Percentiles rank a stretch among this genome's conserved stretches.
Evolutionary conservation across 2,888 invertebrate genomes (phyloP).

Genomic region (Drosophila nigricruria): DNA sequence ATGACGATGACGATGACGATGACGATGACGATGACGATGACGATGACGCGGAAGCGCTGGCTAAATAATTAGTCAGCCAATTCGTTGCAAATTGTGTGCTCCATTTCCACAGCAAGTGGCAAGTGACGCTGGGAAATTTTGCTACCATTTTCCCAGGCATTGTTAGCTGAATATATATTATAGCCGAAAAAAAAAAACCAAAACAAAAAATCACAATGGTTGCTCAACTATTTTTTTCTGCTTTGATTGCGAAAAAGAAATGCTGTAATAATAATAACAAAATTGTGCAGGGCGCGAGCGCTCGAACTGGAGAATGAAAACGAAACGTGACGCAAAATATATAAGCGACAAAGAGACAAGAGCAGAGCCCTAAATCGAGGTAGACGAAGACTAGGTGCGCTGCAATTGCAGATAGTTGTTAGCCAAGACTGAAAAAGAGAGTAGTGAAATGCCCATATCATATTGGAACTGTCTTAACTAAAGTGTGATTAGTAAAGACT

Average conservation of each 20-base stretch:
- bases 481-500: neutral
- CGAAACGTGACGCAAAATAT: conserved; percentile 74
- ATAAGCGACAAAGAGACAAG: conserved; percentile 36
- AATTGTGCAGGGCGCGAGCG: conserved; percentile 67
- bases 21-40: neutral
- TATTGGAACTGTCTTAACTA: no score
- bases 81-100: conserved; percentile 61
- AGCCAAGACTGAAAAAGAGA: neutral
- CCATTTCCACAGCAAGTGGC: conserved; percentile 61
- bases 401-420: neutral
- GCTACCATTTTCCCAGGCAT: conserved; percentile 64
- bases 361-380: neutral
- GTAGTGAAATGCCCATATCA: no score
- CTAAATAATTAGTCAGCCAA: conserved; percentile 57
- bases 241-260: conserved; percentile 58
- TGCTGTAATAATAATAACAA: conserved; percentile 74
- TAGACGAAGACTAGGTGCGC: conserved; percentile 31
- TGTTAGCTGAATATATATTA: conserved; percentile 39
- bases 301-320: conserved; percentile 67
- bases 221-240: conserved; percentile 56
- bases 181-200: conserved; percentile 19
- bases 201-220: conserved; percentile 48
- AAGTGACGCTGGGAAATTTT: conserved; percentile 52
- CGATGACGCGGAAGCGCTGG: conserved; percentile 57
- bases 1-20: conserved; percentile 18